These are phyloP conservation scores for Lysandra coridon DNA, from an alignment of 2,888 invertebrate genomes.

Conservation along the genomic window DNA sequence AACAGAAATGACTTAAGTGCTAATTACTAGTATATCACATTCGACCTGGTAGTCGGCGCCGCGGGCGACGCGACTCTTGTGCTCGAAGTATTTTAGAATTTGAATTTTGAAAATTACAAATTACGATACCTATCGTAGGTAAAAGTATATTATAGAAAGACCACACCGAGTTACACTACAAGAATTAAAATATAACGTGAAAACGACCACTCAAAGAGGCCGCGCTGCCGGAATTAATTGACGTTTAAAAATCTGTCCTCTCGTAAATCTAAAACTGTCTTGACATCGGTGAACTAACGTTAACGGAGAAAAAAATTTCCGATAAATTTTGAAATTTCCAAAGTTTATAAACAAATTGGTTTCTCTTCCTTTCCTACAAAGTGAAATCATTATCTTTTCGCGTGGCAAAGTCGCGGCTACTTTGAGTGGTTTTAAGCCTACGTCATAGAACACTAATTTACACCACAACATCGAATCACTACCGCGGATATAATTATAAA, in stretches of 20 bases:
- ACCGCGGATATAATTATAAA: constrained; percentile 80
- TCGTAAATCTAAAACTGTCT: neutral
- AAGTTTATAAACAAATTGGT: neutral
- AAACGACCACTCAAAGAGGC: constrained; percentile 66
- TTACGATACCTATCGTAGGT: constrained; percentile 68
- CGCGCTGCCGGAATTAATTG: constrained; percentile 30
- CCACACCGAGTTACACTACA: constrained; percentile 77
- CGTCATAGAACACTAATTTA: constrained; percentile 79
- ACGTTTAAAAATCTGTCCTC: neutral
- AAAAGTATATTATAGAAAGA: constrained; percentile 73
- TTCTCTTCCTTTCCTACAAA: neutral
- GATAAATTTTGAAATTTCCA: neutral
- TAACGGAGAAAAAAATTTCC: too few species aligned
- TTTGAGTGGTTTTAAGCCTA: constrained; percentile 69
- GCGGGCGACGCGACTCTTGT: constrained; percentile 70
- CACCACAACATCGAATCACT: constrained; percentile 82
- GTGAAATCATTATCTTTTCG: constrained; percentile 15
- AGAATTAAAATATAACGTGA: constrained; percentile 59
- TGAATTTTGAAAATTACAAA: constrained; percentile 61
- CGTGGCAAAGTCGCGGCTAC: constrained; percentile 39
- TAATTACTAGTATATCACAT: constrained; percentile 78
- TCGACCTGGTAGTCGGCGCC: constrained; percentile 58
- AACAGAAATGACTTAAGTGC: constrained; percentile 60
- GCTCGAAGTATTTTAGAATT: constrained; percentile 68
- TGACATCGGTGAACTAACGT: neutral